These are phyloP conservation scores for Emmelina monodactyla DNA, from an alignment of 2,888 invertebrate species.

Conservation along the genomic window DNA sequence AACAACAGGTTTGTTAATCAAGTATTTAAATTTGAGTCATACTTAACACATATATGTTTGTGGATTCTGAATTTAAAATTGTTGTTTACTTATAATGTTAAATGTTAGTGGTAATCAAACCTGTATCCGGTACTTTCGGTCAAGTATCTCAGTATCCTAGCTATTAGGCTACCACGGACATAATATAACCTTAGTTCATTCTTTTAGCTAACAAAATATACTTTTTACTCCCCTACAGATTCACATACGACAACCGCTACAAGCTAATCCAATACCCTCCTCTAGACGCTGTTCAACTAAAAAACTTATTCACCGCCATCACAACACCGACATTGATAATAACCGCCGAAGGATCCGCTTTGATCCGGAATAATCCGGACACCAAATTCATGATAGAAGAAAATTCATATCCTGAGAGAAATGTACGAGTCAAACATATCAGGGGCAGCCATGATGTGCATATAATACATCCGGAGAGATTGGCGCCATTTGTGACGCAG, in stretches of 20 bases:
- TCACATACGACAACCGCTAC: constrained; percentile 55
- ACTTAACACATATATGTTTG: too few relatives aligned
- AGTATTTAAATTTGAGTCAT: too few relatives aligned
- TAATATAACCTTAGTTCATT: too few relatives aligned
- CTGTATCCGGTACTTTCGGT: too few relatives aligned
- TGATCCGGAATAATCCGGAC: constrained; percentile 9
- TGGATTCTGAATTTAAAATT: too few relatives aligned
- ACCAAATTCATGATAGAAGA: constrained; percentile 21
- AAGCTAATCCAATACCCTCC: constrained; percentile 30
- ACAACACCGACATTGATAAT: constrained; percentile 21
- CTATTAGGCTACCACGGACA: too few relatives aligned
- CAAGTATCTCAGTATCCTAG: too few relatives aligned
- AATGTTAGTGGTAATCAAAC: too few relatives aligned
- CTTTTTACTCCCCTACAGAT: constrained; percentile 21
- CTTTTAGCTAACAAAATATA: background rate
- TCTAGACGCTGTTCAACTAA: constrained; percentile 20
- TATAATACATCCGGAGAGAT: constrained; percentile 48
- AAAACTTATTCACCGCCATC: constrained; percentile 23
- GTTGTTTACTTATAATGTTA: too few relatives aligned
- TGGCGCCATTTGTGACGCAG: constrained; percentile 33
- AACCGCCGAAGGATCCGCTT: constrained; percentile 16
- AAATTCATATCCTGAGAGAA: constrained; percentile 11
- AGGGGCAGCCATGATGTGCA: constrained; percentile 65
- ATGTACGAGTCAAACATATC: constrained; percentile 27
- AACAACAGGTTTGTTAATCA: too few relatives aligned